Evolutionary conservation across 2,888 invertebrate species (phyloP), one percentile per base, ranked within the genome.

Genomic region (Neoscelio sp.): DNA sequence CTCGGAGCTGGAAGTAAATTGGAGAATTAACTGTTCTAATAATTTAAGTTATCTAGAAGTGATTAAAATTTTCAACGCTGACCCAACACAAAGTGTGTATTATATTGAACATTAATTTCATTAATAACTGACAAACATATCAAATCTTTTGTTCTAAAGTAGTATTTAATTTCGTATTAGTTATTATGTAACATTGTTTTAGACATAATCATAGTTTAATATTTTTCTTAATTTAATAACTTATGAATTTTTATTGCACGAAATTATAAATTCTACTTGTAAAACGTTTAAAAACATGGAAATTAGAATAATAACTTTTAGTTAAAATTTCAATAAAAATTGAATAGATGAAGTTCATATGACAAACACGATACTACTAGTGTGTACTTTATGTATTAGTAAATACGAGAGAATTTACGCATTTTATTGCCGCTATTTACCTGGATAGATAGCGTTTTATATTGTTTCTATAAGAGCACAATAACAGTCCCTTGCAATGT

Each of bases 21-120:
- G 92, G 92, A 88, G 91, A 73, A 87, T 91, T 17, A 89, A 90
- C 77, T 92, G 92, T 83, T 82, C 85, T 10, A 76, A 82, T 54
- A 80, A 79, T 52, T 78, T 80, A 23, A 87, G 81, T 81, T 80
- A 83, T 62, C 85, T 87, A 68, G 89, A 91, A 82, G 86, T 86
- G 74, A 88, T 91, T 71, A 87, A 87, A 75, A 85, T 91, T 71
- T 91, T 88, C 85, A 84, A 84, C 73, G 83, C 82, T 46, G 86
- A 90, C 79, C 89, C 90, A 71, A 85, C 80, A 38, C 82, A 85
- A 82, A 85, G 87, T 86, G 84, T 4, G 71, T 71, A 71, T 48
- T 40, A 5, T 12, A 35, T 28, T 28, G 7, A 7, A 28, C n/a
- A 28, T 28, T 28, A n/a, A n/a, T n/a, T n/a, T n/a, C n/a, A n/a